These are phyloP conservation scores for Miichthys miiuy DNA, from an alignment of 2,797 vertebrate species.

Conservation along the genomic window DNA sequence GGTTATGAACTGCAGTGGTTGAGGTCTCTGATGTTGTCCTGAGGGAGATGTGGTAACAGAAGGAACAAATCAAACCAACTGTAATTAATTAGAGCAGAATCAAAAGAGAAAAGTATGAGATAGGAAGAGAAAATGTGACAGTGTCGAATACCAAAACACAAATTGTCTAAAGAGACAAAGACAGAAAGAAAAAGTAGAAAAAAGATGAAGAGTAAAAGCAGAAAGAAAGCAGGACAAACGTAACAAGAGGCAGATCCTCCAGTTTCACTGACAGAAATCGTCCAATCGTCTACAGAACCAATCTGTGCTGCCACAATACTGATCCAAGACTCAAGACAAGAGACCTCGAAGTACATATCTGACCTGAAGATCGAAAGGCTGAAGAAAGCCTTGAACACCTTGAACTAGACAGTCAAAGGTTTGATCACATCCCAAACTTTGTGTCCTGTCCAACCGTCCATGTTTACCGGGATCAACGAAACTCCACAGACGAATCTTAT, in stretches of 20 bases:
- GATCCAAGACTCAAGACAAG: background rate
- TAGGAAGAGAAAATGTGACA: background rate
- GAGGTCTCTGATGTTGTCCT: constrained; percentile 57
- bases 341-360: background rate
- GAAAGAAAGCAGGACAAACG: background rate
- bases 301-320: too few species aligned
- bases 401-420: background rate
- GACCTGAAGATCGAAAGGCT: background rate
- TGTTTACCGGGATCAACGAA: background rate
- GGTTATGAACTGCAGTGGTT: constrained; percentile 28
- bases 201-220: background rate
- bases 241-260: background rate
- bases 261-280: background rate
- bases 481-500: background rate
- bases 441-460: background rate
- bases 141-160: background rate
- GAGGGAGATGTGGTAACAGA: constrained; percentile 15
- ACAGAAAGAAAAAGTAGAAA: constrained; percentile 21
- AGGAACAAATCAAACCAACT: background rate
- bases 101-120: background rate
- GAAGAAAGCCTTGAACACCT: background rate
- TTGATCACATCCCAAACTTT: background rate
- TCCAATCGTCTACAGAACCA: background rate
- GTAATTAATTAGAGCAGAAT: background rate
- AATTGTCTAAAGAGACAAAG: background rate